phyloP scores from a whole-genome alignment of 1,140 invertebrate species.

The Zaprionus taronus region DNA sequence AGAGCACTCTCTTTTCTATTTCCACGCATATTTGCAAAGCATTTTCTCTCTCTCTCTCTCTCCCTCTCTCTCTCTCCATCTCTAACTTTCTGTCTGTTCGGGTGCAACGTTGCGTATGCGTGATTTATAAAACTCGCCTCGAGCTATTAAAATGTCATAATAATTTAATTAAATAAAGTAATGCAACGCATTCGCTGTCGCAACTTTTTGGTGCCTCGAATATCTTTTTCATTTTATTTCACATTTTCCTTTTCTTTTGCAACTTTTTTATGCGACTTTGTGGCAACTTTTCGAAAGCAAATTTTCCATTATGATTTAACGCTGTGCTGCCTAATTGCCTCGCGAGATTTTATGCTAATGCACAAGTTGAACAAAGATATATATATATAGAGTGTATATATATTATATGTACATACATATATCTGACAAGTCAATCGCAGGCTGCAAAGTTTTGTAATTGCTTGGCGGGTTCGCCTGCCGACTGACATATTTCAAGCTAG shows the following conservation, averaged over 20 bases:
- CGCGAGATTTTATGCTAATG: constrained; percentile 60
- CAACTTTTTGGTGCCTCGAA: not conserved
- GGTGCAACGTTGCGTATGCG: constrained; percentile 31
- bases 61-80: too few relatives aligned
- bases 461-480: constrained; percentile 26
- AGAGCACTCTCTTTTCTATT: not conserved
- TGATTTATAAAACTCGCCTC: constrained; percentile 3
- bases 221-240: constrained; percentile 37
- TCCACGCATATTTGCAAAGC: not conserved
- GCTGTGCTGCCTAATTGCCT: constrained; percentile 56
- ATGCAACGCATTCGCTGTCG: constrained; percentile 45
- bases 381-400: constrained; percentile 1
- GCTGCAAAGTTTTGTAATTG: constrained; percentile 49
- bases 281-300: constrained; percentile 56
- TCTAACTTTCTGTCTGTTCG: not conserved
- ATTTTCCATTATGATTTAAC: constrained; percentile 62
- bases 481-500: constrained; percentile 29
- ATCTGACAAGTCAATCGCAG: constrained; percentile 42
- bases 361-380: constrained; percentile 41
- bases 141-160: constrained; percentile 37
- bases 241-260: not conserved
- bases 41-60: not conserved
- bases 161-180: constrained; percentile 63
- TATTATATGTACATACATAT: too few relatives aligned
- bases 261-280: constrained; percentile 67